phyloP scores from a whole-genome alignment of 2,888 invertebrate species.

The Mesorhabditis sp. region DNA sequence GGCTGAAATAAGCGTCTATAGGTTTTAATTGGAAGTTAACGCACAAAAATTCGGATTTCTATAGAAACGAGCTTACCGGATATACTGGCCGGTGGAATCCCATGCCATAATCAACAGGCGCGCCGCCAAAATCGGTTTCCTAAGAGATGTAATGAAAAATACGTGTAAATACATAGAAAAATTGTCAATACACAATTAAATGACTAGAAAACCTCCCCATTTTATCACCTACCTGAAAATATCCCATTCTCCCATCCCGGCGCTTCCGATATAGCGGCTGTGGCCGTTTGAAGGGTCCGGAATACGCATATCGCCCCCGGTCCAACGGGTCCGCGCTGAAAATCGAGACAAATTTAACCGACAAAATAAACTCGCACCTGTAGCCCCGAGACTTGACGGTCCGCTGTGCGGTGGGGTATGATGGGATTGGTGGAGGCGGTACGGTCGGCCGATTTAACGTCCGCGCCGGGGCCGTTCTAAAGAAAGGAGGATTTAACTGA shows the following conservation, averaged over 20 bases:
- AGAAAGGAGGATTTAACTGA: not conserved
- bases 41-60: too few relatives aligned
- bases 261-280: constrained; percentile 42
- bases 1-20: constrained; percentile 1
- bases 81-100: constrained; percentile 8
- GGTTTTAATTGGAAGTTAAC: too few relatives aligned
- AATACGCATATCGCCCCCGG: constrained; percentile 14
- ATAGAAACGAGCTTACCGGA: not conserved
- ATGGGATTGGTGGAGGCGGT: constrained; percentile 12
- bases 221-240: not conserved
- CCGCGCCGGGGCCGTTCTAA: constrained; percentile 41
- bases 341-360: not conserved
- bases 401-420: not conserved
- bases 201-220: too few relatives aligned
- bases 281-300: constrained; percentile 21
- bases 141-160: constrained; percentile 10
- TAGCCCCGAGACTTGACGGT: not conserved
- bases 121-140: constrained; percentile 40
- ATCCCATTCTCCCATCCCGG: constrained; percentile 26
- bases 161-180: too few relatives aligned
- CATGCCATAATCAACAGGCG: constrained; percentile 16
- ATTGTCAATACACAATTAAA: too few relatives aligned
- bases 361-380: not conserved
- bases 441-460: constrained; percentile 23
- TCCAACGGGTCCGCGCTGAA: constrained; percentile 15